Evolutionary conservation across 1,140 invertebrate genomes (phyloP).

Genomic region (Drosophila busckii): DNA sequence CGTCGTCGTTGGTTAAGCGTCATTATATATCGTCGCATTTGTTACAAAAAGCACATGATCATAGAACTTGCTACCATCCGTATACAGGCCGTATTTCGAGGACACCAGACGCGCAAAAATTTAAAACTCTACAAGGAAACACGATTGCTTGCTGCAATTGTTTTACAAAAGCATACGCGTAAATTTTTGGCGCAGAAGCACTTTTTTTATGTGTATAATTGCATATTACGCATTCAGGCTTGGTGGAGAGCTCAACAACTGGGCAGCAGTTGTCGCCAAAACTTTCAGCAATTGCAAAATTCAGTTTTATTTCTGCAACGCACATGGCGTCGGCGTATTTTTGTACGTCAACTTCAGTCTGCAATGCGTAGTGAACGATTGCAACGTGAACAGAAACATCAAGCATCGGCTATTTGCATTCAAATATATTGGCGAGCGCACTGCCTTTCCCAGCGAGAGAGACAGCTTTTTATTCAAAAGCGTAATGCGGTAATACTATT

Average conservation of each 20-base stretch:
- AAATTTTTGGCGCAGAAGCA: constrained; percentile 79
- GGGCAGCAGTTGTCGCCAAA: constrained; percentile 33
- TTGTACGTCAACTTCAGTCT: constrained; percentile 38
- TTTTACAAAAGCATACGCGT: constrained; percentile 81
- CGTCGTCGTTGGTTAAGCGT: constrained; percentile 81
- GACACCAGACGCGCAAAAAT: constrained; percentile 80
- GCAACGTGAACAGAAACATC: constrained; percentile 39
- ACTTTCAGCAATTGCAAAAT: constrained; percentile 39
- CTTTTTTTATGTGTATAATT: constrained; percentile 53
- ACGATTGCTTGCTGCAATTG: constrained; percentile 77
- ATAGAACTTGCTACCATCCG: constrained; percentile 79
- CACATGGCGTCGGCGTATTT: constrained; percentile 48
- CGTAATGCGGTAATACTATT: constrained; percentile 32
- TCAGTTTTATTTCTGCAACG: constrained; percentile 51
- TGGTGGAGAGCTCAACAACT: constrained; percentile 72
- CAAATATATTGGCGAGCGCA: constrained; percentile 48
- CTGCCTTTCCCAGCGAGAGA: constrained; percentile 12
- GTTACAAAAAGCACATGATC: constrained; percentile 70
- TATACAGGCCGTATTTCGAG: constrained; percentile 81
- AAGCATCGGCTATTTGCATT: constrained; percentile 55
- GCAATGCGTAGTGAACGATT: constrained; percentile 40
- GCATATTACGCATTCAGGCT: constrained; percentile 74
- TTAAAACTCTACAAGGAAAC: constrained; percentile 68
- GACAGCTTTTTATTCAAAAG: constrained; percentile 23
- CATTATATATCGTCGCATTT: constrained; percentile 78